A percentile compares a stretch with the other conserved stretches of the same genome.
Conservation (phyloP, 2,888 invertebrate species). For the Lepidocyrtoides sp. region DNA sequence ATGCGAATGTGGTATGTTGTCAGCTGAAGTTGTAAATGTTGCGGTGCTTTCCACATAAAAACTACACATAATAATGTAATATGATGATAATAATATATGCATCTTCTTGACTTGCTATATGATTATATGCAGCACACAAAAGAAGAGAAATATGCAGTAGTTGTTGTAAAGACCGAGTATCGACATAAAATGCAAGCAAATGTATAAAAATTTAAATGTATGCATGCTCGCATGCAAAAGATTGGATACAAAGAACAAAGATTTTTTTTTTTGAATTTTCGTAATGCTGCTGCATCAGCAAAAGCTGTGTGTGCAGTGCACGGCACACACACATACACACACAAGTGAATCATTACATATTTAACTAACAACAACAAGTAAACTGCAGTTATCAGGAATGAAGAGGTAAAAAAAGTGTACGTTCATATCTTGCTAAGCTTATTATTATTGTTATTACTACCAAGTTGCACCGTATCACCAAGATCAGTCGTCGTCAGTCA, state of each 20-base stretch:
- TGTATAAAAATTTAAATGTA: constrained; percentile 53
- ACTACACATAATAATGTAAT: constrained; percentile 13
- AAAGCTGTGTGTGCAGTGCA: constrained; percentile 16
- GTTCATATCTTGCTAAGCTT: constrained; percentile 28
- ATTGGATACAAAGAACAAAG: constrained; percentile 34
- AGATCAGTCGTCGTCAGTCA: constrained; percentile 73
- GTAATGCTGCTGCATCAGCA: constrained; percentile 23
- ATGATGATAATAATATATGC: constrained; percentile 45
- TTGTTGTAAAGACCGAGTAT: background rate
- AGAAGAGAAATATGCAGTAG: too few relatives aligned
- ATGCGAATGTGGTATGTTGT: constrained; percentile 68
- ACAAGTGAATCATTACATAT: constrained; percentile 50
- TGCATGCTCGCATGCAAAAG: constrained; percentile 35
- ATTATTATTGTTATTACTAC: constrained; percentile 35
- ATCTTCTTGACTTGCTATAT: background rate
- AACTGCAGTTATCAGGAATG: constrained; percentile 70
- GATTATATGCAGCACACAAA: constrained; percentile 3
- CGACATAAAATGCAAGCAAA: constrained; percentile 57
- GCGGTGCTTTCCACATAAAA: constrained; percentile 68
- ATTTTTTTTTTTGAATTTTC: constrained; percentile 39
- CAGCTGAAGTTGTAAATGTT: constrained; percentile 78
- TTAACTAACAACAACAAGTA: constrained; percentile 68
- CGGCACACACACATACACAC: background rate
- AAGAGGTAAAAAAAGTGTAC: constrained; percentile 44
- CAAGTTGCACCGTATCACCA: constrained; percentile 67